A percentile compares a stretch with the other conserved stretches of the same genome.
Evolutionary conservation across 2,797 vertebrate species (phyloP).

Genomic region (Hipposideros larvatus): DNA sequence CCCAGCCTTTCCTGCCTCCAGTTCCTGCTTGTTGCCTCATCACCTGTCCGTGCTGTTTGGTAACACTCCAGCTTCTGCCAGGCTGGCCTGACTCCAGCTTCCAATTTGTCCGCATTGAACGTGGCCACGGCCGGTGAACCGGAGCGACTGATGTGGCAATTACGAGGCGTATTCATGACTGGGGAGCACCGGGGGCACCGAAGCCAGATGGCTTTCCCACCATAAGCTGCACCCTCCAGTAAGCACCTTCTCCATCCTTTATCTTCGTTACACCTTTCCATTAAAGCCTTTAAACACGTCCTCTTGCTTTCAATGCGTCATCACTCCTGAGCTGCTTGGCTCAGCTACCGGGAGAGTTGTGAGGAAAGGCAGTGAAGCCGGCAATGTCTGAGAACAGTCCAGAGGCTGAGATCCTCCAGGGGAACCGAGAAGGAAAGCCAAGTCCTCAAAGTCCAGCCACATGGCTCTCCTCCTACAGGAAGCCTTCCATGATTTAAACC

Average conservation of each 20-base stretch:
- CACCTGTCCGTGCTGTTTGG: fast-evolving
- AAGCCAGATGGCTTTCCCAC: neutral
- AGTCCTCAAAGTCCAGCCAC: neutral
- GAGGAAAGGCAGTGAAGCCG: neutral
- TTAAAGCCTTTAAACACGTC: neutral
- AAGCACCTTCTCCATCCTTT: neutral
- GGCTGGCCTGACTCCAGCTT: neutral
- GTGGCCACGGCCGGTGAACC: fast-evolving
- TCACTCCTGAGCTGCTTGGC: neutral
- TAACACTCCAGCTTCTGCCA: fast-evolving
- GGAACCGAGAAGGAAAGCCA: neutral
- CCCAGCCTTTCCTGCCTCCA: neutral
- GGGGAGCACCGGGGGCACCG: neutral
- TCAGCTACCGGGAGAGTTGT: fast-evolving
- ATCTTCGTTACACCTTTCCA: neutral
- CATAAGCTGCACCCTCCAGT: neutral
- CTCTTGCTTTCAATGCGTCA: fast-evolving
- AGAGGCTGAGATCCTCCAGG: neutral
- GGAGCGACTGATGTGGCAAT: fast-evolving
- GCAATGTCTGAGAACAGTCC: fast-evolving
- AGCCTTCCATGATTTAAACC: neutral
- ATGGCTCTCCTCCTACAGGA: neutral
- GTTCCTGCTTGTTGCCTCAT: fast-evolving
- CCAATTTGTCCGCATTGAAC: fast-evolving
- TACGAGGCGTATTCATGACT: fast-evolving